A percentile compares a stretch with the other conserved stretches of the same genome.
Conservation (phyloP, 2,113 vertebrate species). For the Cettia cetti region DNA sequence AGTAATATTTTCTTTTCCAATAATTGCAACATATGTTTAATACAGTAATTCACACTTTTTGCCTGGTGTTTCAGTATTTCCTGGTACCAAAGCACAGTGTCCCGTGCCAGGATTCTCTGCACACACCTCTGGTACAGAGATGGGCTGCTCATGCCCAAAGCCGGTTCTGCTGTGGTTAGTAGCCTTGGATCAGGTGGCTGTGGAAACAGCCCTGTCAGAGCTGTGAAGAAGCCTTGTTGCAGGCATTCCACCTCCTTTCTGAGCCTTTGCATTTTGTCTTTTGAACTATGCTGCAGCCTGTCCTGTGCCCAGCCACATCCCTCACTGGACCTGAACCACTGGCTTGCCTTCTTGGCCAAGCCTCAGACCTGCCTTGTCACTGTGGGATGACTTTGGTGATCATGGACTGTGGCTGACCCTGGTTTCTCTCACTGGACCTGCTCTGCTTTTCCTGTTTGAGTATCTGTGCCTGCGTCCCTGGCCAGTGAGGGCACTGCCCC, state of each 20-base stretch:
- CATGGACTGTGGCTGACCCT: neutral
- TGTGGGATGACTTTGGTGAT: neutral
- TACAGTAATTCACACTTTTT: neutral
- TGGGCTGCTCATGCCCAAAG: neutral
- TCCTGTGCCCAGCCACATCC: neutral
- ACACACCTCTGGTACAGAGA: too few relatives aligned
- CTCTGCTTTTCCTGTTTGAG: slow-evolving; percentile 1
- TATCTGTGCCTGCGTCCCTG: neutral
- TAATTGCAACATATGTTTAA: neutral
- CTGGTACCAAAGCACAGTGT: neutral
- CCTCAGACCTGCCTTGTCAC: neutral
- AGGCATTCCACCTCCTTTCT: neutral
- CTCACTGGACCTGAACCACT: neutral
- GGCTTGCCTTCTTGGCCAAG: neutral
- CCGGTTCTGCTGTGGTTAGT: neutral
- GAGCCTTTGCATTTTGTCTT: neutral
- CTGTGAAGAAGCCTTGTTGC: neutral
- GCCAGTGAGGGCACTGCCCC: neutral
- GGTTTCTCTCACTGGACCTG: neutral
- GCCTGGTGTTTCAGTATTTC: neutral
- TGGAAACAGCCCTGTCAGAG: neutral
- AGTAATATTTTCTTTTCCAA: neutral
- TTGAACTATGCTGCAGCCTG: neutral
- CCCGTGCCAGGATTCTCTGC: fast-evolving
- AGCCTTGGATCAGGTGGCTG: neutral